phyloP scores from a whole-genome alignment of 2,113 vertebrate species.

The Heliornis fulica region DNA sequence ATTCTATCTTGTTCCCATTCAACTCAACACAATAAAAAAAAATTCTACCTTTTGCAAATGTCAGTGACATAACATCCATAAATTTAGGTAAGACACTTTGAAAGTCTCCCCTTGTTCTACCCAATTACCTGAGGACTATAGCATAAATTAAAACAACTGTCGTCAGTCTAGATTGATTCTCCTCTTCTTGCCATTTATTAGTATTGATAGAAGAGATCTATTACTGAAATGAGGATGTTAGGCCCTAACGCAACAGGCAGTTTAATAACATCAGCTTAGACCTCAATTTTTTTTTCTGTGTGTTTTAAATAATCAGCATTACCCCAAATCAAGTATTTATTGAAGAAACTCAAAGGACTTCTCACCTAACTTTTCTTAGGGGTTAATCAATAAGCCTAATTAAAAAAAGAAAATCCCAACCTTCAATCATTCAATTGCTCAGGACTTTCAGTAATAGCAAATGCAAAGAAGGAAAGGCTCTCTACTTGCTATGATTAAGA shows the following conservation, averaged over 20 bases:
- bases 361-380: not conserved
- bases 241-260: not conserved
- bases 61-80: not conserved
- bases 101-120: not conserved
- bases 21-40: not conserved
- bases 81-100: not conserved
- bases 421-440: not conserved
- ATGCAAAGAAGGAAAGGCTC: not conserved
- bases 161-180: not conserved
- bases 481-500: not conserved
- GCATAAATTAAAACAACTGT: not conserved
- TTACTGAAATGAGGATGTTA: not conserved
- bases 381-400: not conserved
- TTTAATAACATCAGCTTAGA: not conserved
- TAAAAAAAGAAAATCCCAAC: not conserved
- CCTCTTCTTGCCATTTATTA: not conserved
- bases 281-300: not conserved
- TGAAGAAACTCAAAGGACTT: not conserved
- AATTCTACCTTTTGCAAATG: not conserved
- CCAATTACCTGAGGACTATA: not conserved
- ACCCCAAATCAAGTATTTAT: not conserved
- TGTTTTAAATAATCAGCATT: not conserved
- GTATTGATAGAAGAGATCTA: not conserved
- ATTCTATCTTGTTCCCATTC: not conserved
- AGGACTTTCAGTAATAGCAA: not conserved